Evolutionary conservation across 2,113 vertebrate genomes (phyloP).

Genomic region (Canis aureus): DNA sequence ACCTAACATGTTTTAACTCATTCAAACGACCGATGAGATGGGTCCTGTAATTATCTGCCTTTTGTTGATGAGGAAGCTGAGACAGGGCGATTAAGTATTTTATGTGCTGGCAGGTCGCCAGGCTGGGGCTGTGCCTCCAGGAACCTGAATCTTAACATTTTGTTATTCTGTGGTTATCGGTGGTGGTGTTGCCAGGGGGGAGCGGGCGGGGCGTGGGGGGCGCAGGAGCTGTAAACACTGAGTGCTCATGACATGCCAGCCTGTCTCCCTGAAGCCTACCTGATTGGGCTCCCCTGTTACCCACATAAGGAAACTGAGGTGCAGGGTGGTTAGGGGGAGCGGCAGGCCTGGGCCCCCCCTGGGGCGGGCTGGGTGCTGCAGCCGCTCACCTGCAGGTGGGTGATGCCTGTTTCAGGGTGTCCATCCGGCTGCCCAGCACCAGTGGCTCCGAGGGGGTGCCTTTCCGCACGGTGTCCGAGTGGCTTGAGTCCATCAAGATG

Average conservation of each 20-base stretch:
- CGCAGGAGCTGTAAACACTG: fast-evolving
- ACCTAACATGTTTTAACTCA: background rate
- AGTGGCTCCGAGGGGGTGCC: conserved; percentile 95
- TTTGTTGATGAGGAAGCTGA: background rate
- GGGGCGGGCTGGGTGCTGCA: fast-evolving
- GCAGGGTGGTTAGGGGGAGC: background rate
- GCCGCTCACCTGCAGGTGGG: fast-evolving
- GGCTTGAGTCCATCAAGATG: conserved; percentile 99
- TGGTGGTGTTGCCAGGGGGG: background rate
- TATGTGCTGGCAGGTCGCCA: background rate
- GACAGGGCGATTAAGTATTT: background rate
- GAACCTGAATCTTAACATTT: background rate
- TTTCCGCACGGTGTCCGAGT: conserved; percentile 95
- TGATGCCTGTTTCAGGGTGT: conserved; percentile 87
- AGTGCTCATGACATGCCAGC: fast-evolving
- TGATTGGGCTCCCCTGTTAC: background rate
- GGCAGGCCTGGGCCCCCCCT: background rate
- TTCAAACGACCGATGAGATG: background rate
- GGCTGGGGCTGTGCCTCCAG: background rate
- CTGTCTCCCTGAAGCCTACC: background rate
- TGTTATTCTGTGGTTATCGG: background rate
- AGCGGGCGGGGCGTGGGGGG: background rate
- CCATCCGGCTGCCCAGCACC: conserved; percentile 97
- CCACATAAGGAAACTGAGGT: background rate
- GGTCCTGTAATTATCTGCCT: background rate